Evolutionary conservation across 2,888 invertebrate species (phyloP), one percentile per base, ranked within the genome.

Genomic region (Oscheius sp.): DNA sequence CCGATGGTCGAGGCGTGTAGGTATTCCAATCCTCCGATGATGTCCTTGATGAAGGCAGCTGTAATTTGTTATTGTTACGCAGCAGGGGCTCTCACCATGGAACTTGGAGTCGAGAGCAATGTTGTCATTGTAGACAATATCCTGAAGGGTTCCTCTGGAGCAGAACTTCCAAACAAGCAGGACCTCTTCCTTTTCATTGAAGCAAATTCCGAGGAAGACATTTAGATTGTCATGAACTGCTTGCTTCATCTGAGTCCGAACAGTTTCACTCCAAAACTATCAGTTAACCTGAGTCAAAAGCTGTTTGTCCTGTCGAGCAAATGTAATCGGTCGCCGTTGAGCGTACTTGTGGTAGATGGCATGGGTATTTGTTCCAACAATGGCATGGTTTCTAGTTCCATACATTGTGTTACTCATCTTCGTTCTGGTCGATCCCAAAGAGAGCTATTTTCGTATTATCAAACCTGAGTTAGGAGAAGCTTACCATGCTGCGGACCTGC

Each of bases 221-320:
- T 97, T 97, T 80, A 98, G 93, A 91, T 98, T 97, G 90, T 96
- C 95, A 91, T 98, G 97, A 51, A 96, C 93, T 86, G 97, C 91
- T 90, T 96, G 96, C 75, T 97, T 93, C 89, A 98, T 92, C 91
- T 91, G 76, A 37, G 76, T 68, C 42, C 3, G 35, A 35, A 13
- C 35, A 1, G 9, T 21, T n/a, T 37, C 2, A 32, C 48, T 33
- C n/a, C 42, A 2, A 13, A 50, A 4, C 37, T 13, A 10, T 4
- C 35, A 21, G n/a, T 35, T 13, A 5, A 82, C 80, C 77, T 74
- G 59, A 68, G 79, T 78, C 10, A 84, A 68, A n/a, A 84, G 70
- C 5, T 76, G 77, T 62, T 80, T 82, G 63, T 84, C 82, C 9
- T 70, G 65, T 70, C 82, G 68, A 32, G 57, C 79, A 70, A 83